phyloP scores from a whole-genome alignment of 2,113 vertebrate species.

The Hyaena hyaena region DNA sequence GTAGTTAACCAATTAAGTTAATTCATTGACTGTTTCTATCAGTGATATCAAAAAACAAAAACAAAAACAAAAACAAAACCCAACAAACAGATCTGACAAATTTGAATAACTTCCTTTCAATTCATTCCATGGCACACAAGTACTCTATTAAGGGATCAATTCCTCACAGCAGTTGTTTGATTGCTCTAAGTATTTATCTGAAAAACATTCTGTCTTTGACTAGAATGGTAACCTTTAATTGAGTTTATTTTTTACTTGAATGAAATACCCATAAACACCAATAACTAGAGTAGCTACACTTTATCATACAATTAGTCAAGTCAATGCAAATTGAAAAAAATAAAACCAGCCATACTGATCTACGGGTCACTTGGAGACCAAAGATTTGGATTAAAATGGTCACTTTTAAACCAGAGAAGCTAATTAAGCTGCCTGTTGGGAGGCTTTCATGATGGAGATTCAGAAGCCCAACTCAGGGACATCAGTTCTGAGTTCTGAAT shows the following conservation, averaged over 20 bases:
- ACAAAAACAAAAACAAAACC: not conserved
- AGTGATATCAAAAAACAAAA: not conserved
- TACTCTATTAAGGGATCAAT: not conserved
- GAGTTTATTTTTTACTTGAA: conserved; percentile 28
- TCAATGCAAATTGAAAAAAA: not conserved
- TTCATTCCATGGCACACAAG: not conserved
- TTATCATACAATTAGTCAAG: not conserved
- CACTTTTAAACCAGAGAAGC: not conserved
- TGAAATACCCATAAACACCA: not conserved
- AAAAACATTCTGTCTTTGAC: not conserved
- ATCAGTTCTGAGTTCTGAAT: not conserved
- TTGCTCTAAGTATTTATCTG: conserved; percentile 13
- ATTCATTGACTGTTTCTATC: not conserved
- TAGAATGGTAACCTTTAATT: conserved; percentile 2
- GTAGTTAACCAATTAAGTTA: not conserved
- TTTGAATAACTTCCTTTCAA: not conserved
- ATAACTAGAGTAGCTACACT: not conserved
- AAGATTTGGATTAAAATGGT: not conserved
- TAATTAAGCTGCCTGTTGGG: not conserved
- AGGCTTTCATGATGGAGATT: not conserved
- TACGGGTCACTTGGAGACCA: not conserved
- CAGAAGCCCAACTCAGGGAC: not conserved
- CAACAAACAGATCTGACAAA: not conserved
- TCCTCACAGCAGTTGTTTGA: not conserved
- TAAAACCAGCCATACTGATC: not conserved